Evolutionary conservation across 2,888 invertebrate species (phyloP), one percentile per base, ranked within the genome.

Genomic region (Sarcophaga rosellei): DNA sequence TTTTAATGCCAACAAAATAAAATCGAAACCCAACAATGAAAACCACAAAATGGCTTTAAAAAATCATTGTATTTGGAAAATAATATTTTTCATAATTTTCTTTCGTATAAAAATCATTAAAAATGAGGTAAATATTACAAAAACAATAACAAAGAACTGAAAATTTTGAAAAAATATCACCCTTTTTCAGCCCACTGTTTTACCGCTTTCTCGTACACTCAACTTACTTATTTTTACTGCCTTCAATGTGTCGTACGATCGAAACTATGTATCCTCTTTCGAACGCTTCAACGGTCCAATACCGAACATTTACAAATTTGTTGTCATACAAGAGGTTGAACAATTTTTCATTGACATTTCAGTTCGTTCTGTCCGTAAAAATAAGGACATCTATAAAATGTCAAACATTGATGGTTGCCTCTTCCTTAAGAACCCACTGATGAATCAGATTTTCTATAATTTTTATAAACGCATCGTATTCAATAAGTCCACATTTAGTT

Each of bases 391-490:
- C 20, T 68, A 68, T 68, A 45, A 45, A 68, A 20, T 68, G 4
- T 5, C 12, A 0, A 68, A 45, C 20, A 45, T 68, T 3, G 45
- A 68, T 47, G 66, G 66, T 6, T 45, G 66, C 20, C 4, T 12
- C 0, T 68, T 20, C 20, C 35, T 72, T 10, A 61, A 21, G 11
- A 73, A 73, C 47, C 62, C 73, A 0, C 1, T 47, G 3, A 44
- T 73, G 21, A 80, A 72, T 80, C 21, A 59, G 4, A 11, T 73
- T 3, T 73, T 80, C 47, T 4, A 73, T 61, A 59, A 59, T 45
- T 23, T 72, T 59, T 80, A 80, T 45, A 66, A 80, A 25, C 35
- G 45, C 21, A 11, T 80, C 1, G 2, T 80, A 44, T 72, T 68
- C 5, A 80, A 80, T 61, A 17, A 57, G 6, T 65, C 66, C 12